A percentile compares a stretch with the other conserved stretches of the same genome.
These are phyloP conservation scores for Eumaeus atala DNA, from an alignment of 1,140 invertebrate species.

Conservation along the genomic window DNA sequence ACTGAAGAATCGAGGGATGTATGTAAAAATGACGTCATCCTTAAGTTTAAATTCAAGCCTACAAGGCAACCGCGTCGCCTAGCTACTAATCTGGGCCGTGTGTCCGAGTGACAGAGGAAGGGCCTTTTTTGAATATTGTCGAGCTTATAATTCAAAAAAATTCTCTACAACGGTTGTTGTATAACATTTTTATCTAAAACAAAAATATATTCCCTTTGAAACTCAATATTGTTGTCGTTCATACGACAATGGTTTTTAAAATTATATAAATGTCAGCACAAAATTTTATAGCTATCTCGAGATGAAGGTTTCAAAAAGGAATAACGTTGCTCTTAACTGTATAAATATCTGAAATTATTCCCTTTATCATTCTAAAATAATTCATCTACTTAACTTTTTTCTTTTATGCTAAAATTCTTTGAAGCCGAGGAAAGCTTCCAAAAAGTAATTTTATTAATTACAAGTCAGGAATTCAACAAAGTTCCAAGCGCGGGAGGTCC, in stretches of 20 bases:
- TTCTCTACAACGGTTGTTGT: too few species aligned
- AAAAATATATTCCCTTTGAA: too few species aligned
- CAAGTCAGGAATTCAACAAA: constrained; percentile 73
- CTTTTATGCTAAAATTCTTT: constrained; percentile 73
- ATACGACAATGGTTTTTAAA: background rate
- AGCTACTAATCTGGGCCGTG: too few species aligned
- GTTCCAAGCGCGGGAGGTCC: constrained; percentile 65
- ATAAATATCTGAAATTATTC: constrained; percentile 69
- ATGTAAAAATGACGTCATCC: too few species aligned
- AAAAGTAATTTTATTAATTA: constrained; percentile 75
- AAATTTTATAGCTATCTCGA: background rate
- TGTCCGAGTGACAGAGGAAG: too few species aligned
- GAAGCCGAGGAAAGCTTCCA: constrained; percentile 72
- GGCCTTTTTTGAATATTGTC: too few species aligned
- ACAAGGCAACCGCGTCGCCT: too few species aligned
- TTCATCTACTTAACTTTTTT: constrained; percentile 73
- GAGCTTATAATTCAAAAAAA: too few species aligned
- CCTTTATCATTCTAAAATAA: constrained; percentile 72
- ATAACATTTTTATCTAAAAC: too few species aligned
- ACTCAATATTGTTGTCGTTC: too few species aligned
- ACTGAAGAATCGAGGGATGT: too few species aligned
- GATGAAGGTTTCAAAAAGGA: constrained; percentile 8
- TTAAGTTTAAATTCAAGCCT: too few species aligned
- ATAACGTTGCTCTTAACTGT: constrained; percentile 34
- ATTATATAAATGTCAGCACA: background rate